Conservation (phyloP, 2,113 vertebrate species). For the Myotis davidii region DNA sequence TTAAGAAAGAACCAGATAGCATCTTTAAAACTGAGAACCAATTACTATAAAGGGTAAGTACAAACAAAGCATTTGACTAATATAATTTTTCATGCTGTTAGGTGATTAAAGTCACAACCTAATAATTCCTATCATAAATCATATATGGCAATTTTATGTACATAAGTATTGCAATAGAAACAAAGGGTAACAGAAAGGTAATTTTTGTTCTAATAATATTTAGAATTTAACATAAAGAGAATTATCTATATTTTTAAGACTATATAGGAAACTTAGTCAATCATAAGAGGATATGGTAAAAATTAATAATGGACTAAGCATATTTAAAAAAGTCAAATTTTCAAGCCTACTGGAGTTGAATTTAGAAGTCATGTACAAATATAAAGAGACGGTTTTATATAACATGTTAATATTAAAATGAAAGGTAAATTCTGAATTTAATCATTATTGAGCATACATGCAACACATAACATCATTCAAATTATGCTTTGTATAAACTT, state of each 20-base stretch:
- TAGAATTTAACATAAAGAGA: constrained; percentile 15
- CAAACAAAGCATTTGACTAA: not conserved
- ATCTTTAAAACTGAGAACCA: constrained; percentile 38
- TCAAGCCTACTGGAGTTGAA: not conserved
- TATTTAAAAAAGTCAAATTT: not conserved
- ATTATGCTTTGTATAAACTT: not conserved
- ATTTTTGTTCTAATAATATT: constrained; percentile 7
- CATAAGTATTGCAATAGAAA: not conserved
- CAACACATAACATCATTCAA: not conserved
- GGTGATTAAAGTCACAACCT: not conserved
- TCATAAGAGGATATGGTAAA: not conserved
- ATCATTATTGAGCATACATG: not conserved
- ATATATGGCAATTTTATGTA: not conserved
- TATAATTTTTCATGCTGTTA: not conserved
- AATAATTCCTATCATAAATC: not conserved
- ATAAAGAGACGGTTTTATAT: not conserved
- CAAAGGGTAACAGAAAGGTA: not conserved
- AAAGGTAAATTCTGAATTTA: constrained; percentile 1
- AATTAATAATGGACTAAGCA: not conserved
- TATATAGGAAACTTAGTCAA: not conserved
- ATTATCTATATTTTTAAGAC: not conserved
- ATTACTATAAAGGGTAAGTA: not conserved
- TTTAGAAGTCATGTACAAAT: not conserved
- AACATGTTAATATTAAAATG: not conserved
- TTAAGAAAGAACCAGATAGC: constrained; percentile 9